phyloP scores from a whole-genome alignment of 2,113 vertebrate species.

The Solenodon paradoxus region DNA sequence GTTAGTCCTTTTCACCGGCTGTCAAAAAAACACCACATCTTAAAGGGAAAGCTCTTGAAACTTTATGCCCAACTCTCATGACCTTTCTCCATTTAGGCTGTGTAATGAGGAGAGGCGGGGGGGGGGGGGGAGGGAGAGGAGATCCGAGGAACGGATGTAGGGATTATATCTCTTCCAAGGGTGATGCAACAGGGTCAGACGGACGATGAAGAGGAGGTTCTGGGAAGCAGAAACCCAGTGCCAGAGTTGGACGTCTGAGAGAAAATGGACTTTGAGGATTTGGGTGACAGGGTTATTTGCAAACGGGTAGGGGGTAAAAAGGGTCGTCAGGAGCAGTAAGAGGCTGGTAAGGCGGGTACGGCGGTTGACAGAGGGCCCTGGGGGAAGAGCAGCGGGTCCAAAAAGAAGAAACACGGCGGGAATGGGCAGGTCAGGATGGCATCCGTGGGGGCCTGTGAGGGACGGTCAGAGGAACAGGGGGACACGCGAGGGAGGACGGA shows the following conservation, averaged over 20 bases:
- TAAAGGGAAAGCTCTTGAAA: slow-evolving; percentile 50
- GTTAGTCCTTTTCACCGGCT: slow-evolving; percentile 1
- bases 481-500: not conserved
- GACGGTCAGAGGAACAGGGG: not conserved
- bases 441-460: not conserved
- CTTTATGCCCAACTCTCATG: slow-evolving; percentile 52
- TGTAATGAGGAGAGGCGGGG: not conserved
- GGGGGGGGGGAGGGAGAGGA: not conserved
- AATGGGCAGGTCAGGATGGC: not conserved
- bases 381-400: not conserved
- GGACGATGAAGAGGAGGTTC: not conserved
- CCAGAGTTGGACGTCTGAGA: not conserved
- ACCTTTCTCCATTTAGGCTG: slow-evolving; percentile 38
- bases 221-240: not conserved
- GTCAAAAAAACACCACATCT: slow-evolving; percentile 28
- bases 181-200: slow-evolving; percentile 65
- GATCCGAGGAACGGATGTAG: not conserved
- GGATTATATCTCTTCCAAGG: not conserved
- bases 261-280: not conserved
- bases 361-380: not conserved
- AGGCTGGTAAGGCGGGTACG: not conserved
- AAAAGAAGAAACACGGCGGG: no score
- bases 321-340: not conserved
- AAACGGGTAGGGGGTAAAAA: not conserved
- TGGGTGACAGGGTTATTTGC: not conserved